phyloP scores from a whole-genome alignment of 2,888 invertebrate genomes.

The Hofmannophila pseudospretella region DNA sequence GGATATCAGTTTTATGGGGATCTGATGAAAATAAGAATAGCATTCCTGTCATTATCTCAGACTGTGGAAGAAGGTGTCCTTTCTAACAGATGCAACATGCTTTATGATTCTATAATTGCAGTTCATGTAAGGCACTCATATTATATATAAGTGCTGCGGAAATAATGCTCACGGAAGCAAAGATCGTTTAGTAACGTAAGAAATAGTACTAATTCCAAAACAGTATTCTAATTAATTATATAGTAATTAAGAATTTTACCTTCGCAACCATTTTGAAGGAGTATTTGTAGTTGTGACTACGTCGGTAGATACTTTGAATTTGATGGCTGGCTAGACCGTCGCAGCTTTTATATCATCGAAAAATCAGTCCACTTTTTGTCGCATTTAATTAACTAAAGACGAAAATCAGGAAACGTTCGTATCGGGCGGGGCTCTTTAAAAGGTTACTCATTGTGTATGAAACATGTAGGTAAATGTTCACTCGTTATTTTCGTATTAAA shows the following conservation, averaged over 20 bases:
- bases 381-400: conserved; percentile 7
- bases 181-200: too few relatives aligned
- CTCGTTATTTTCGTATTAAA: conserved; percentile 5
- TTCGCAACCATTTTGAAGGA: conserved; percentile 53
- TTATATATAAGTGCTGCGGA: too few relatives aligned
- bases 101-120: too few relatives aligned
- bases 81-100: too few relatives aligned
- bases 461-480: conserved; percentile 2
- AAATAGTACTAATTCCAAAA: too few relatives aligned
- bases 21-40: too few relatives aligned
- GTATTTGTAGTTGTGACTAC: conserved; percentile 41
- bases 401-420: conserved; percentile 19
- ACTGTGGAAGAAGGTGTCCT: too few relatives aligned
- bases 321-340: conserved; percentile 25
- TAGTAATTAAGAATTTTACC: conserved; percentile 38
- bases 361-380: conserved; percentile 10
- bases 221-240: too few relatives aligned
- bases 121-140: too few relatives aligned
- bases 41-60: too few relatives aligned
- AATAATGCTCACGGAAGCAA: too few relatives aligned
- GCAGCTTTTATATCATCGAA: conserved; percentile 37
- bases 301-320: conserved; percentile 32
- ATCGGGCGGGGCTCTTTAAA: conserved; percentile 13
- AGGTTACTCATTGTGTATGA: conserved; percentile 10
- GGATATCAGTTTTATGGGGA: too few relatives aligned